Conservation (phyloP, 2,888 invertebrate genomes). For the Rhaphigaster nebulosa region DNA sequence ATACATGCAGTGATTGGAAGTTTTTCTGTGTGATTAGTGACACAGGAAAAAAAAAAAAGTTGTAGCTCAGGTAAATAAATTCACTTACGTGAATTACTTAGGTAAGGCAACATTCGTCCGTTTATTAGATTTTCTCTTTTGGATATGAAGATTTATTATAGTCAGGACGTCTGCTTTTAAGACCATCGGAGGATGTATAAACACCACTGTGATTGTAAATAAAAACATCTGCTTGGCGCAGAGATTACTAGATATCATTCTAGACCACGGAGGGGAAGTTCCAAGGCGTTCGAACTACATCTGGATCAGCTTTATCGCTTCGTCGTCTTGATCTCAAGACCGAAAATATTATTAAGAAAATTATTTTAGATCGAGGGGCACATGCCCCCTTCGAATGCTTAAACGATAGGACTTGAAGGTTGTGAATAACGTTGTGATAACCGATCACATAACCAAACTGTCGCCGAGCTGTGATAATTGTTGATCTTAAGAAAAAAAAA, state of each 20-base stretch:
- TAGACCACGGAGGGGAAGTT: neutral
- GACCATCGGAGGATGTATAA: neutral
- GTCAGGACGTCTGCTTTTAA: too few species aligned
- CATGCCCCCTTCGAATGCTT: neutral
- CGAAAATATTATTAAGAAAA: neutral
- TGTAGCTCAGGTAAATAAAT: too few species aligned
- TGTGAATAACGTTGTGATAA: neutral
- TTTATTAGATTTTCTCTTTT: too few species aligned
- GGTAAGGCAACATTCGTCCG: too few species aligned
- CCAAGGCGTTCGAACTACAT: neutral
- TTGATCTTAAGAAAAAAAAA: neutral
- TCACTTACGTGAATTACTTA: too few species aligned
- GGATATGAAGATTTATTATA: too few species aligned
- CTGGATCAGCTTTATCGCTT: neutral
- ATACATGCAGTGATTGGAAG: too few species aligned
- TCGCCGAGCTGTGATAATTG: neutral
- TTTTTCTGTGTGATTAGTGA: too few species aligned
- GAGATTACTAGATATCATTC: neutral
- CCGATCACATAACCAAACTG: neutral
- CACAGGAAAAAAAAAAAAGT: too few species aligned
- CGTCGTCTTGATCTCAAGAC: neutral
- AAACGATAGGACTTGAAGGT: neutral
- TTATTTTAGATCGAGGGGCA: neutral
- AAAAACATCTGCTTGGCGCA: neutral
- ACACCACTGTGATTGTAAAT: neutral